phyloP scores from a whole-genome alignment of 1,140 invertebrate species.

The Trichoplusia ni region DNA sequence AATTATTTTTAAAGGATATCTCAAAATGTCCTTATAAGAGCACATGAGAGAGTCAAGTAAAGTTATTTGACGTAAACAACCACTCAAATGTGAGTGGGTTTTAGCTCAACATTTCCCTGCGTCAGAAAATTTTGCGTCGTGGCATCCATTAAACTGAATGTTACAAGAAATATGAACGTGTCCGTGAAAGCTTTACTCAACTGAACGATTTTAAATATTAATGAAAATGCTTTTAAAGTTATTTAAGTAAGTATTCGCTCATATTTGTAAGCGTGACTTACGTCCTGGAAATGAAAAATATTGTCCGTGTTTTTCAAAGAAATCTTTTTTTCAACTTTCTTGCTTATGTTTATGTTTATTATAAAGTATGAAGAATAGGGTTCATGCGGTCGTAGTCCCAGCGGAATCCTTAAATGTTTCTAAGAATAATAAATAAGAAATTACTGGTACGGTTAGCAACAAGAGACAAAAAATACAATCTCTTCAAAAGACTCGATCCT shows the following conservation, averaged over 20 bases:
- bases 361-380: not conserved
- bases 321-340: not conserved
- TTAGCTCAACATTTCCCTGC: not conserved
- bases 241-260: too few relatives aligned
- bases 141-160: not conserved
- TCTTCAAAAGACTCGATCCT: too few relatives aligned
- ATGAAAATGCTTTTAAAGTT: too few relatives aligned
- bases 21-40: too few relatives aligned
- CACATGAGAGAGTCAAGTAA: not conserved
- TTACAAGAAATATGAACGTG: constrained; percentile 1
- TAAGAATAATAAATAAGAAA: not conserved
- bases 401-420: constrained; percentile 5
- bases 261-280: too few relatives aligned
- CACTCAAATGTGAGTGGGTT: not conserved
- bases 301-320: not conserved
- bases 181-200: not conserved
- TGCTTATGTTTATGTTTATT: not conserved
- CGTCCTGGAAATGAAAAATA: too few relatives aligned
- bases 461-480: not conserved
- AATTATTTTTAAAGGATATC: too few relatives aligned
- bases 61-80: constrained; percentile 25
- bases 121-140: constrained; percentile 1
- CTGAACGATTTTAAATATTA: too few relatives aligned
- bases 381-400: not conserved
- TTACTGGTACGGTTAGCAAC: not conserved